These are phyloP conservation scores for Tetrax tetrax DNA, from an alignment of 2,113 vertebrate species.

Conservation along the genomic window DNA sequence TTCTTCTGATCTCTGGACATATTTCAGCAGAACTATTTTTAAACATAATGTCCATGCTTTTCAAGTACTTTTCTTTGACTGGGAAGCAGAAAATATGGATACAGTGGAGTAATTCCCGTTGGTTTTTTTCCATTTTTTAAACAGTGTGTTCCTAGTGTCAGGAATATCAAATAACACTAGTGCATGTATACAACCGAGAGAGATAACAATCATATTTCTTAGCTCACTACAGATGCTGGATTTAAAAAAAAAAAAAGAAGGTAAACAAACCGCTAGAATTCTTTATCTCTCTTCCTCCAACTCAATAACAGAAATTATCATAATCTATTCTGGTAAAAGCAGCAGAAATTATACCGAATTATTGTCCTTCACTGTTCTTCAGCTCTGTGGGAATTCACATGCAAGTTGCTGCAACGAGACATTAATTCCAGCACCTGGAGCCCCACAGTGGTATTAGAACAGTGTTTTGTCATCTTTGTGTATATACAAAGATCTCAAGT, in stretches of 20 bases:
- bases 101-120: neutral
- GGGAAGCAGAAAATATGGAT: slow-evolving; percentile 2
- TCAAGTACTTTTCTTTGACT: slow-evolving; percentile 47
- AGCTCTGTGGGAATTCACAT: neutral
- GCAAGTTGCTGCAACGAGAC: neutral
- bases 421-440: neutral
- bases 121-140: neutral
- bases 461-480: neutral
- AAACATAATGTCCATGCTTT: slow-evolving; percentile 42
- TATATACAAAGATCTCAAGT: neutral
- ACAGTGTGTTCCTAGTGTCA: neutral
- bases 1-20: slow-evolving; percentile 33
- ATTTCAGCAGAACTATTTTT: slow-evolving; percentile 58
- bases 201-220: neutral
- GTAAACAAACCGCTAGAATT: neutral
- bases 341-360: neutral
- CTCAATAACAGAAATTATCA: neutral
- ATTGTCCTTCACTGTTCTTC: neutral
- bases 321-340: neutral
- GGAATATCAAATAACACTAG: slow-evolving; percentile 9
- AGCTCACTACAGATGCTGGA: neutral
- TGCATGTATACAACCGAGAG: neutral
- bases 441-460: neutral
- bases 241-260: neutral
- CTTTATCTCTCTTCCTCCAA: neutral